Evolutionary conservation across 2,888 invertebrate genomes (phyloP).

Genomic region (Andrena bucephala): DNA sequence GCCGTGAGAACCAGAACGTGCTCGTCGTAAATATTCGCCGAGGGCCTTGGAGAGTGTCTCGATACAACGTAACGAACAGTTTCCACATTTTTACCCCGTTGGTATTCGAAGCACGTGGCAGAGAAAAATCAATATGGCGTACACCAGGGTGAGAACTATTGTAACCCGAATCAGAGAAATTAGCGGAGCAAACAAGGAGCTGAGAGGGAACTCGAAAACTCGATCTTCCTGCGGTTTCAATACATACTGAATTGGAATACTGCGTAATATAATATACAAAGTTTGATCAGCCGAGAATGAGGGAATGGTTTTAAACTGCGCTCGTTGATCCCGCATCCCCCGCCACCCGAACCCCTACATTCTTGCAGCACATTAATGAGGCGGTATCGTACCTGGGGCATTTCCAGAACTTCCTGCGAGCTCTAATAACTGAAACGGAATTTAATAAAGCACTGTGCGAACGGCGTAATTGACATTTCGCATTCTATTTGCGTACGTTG

Average conservation of each 20-base stretch:
- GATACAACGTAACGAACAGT: too few species aligned
- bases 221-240: conserved; percentile 6
- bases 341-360: neutral
- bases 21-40: too few species aligned
- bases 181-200: neutral
- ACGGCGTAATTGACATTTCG: conserved; percentile 68
- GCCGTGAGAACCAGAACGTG: neutral
- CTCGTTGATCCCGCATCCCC: conserved; percentile 31
- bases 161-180: neutral
- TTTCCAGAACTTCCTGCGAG: conserved; percentile 51
- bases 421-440: conserved; percentile 59
- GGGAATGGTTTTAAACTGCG: conserved; percentile 47
- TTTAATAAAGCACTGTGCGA: conserved; percentile 56
- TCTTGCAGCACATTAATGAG: conserved; percentile 44
- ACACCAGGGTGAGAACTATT: neutral
- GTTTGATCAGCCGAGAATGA: conserved; percentile 42
- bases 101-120: neutral
- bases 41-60: too few species aligned
- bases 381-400: conserved; percentile 48
- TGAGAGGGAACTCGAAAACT: neutral
- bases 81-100: neutral
- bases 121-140: neutral
- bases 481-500: conserved; percentile 69
- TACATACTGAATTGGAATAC: conserved; percentile 22
- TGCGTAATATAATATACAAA: conserved; percentile 27